Evolutionary conservation across 2,797 vertebrate genomes (phyloP).

Genomic region (Sebastolobus altivelis): DNA sequence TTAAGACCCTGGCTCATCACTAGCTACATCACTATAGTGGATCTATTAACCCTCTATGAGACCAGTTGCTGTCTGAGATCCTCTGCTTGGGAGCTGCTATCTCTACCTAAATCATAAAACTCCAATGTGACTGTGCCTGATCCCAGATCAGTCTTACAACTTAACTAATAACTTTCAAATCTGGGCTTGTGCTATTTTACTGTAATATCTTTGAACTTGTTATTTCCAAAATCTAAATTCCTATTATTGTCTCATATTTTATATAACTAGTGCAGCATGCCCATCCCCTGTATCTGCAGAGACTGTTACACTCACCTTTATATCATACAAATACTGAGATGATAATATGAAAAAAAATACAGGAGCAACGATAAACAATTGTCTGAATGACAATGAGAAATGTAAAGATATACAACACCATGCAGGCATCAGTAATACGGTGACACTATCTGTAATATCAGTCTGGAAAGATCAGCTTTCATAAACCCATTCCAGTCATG

Average conservation of each 20-base stretch:
- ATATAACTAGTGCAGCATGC: neutral
- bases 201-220: too few species aligned
- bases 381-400: neutral
- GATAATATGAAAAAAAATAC: neutral
- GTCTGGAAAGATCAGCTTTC: slow-evolving; percentile 2
- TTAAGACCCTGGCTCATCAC: neutral
- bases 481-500: neutral
- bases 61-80: neutral
- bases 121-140: too few species aligned
- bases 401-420: neutral
- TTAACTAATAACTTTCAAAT: neutral
- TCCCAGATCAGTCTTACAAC: neutral
- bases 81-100: neutral
- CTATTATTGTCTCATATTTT: neutral
- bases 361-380: neutral
- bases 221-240: neutral
- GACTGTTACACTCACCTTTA: neutral
- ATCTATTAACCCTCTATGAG: neutral
- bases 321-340: neutral
- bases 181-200: too few species aligned
- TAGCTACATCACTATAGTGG: neutral
- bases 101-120: slow-evolving; percentile 4
- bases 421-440: neutral
- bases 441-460: neutral
- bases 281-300: neutral